Percentiles rank a stretch among this genome's conserved stretches.
Conservation (phyloP, 1,140 invertebrate genomes). For the Ruditapes philippinarum region DNA sequence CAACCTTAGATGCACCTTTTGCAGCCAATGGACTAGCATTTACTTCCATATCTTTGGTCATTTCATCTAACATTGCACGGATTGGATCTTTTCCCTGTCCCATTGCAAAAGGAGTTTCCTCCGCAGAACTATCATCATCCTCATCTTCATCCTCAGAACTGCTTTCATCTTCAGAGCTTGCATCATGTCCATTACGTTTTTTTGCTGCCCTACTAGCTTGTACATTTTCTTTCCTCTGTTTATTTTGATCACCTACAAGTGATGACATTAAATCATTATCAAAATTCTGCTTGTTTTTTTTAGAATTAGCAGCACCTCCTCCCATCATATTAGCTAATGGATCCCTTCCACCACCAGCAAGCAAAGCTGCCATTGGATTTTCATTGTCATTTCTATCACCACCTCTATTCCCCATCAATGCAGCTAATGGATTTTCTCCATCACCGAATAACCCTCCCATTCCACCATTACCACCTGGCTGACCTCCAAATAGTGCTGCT, state of each 20-base stretch:
- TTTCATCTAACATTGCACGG: background rate
- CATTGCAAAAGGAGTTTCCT: background rate
- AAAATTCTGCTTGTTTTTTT: background rate
- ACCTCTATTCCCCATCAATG: background rate
- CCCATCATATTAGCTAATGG: background rate
- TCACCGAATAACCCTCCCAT: background rate
- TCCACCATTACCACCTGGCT: background rate
- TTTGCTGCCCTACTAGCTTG: background rate
- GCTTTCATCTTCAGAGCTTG: background rate
- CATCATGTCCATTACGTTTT: background rate
- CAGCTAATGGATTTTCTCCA: background rate
- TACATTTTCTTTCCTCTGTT: background rate
- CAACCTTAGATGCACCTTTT: background rate
- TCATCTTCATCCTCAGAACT: background rate
- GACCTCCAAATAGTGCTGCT: background rate
- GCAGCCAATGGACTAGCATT: background rate
- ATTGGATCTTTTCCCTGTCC: background rate
- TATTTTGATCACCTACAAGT: background rate
- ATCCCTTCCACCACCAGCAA: background rate
- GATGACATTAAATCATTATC: background rate
- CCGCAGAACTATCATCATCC: background rate
- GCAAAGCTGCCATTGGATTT: background rate
- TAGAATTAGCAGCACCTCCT: background rate
- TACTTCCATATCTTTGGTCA: background rate
- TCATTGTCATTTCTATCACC: slow-evolving; percentile 6